A percentile compares a stretch with the other conserved stretches of the same genome.
These are phyloP conservation scores for Perognathus longimembris DNA, from an alignment of 2,113 vertebrate species.

Conservation along the genomic window DNA sequence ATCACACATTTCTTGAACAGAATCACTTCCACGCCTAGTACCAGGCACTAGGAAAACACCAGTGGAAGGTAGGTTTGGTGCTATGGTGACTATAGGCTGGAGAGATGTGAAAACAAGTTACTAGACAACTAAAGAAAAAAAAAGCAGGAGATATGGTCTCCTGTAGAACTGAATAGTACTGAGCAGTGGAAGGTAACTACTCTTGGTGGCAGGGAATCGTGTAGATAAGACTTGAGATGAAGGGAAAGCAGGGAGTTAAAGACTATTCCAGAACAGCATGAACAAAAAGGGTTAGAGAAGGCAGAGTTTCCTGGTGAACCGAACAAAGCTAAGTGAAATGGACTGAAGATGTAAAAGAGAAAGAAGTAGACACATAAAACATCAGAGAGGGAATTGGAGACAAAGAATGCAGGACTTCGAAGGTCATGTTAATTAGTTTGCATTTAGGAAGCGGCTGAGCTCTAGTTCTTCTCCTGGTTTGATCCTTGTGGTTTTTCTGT, in stretches of 20 bases:
- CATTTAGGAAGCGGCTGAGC: not conserved
- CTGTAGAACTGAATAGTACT: not conserved
- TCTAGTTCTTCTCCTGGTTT: slow-evolving; percentile 32
- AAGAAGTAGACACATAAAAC: not conserved
- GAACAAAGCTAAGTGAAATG: not conserved
- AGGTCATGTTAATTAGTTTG: slow-evolving; percentile 38
- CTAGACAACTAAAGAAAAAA: not conserved
- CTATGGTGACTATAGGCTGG: not conserved
- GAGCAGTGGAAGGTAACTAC: not conserved
- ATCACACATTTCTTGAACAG: not conserved
- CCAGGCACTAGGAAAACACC: not conserved
- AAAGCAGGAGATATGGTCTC: not conserved
- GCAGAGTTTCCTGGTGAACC: not conserved
- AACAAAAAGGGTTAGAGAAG: slow-evolving; percentile 9
- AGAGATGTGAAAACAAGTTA: not conserved
- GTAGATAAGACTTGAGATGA: not conserved
- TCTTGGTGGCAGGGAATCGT: not conserved
- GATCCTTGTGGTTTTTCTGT: not conserved
- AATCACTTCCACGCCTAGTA: not conserved
- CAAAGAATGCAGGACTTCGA: not conserved
- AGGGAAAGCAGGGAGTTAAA: not conserved
- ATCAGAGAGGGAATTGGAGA: not conserved
- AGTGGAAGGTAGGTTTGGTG: not conserved
- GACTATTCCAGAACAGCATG: not conserved
- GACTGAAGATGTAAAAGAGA: not conserved